Base-by-base conservation (phyloP, 2,797 vertebrate genomes). In the Notolepis coatsorum region DNA sequence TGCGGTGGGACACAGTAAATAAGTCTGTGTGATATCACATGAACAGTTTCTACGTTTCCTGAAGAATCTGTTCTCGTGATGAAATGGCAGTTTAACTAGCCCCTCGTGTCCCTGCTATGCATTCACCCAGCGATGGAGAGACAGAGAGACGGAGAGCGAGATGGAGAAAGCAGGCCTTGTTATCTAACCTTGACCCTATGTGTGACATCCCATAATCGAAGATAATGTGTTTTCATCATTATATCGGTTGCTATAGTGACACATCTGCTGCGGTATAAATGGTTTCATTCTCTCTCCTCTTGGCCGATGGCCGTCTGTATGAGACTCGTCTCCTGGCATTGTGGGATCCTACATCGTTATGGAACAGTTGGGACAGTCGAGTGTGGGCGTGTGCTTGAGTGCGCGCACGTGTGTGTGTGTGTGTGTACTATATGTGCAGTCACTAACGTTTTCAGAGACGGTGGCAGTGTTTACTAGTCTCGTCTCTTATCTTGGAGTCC, bases 211-310 rank as follows among this genome's bases (percentile, higher is more conserved):
- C 78, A 61, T 67, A 74, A 82, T 76, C 68, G 70, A 38, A 47
- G 28, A 68, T 52, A 4, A 72, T 72, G 12, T 86, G 84, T 84
- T 89, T 89, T 66, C 70, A 75, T 78, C 80, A 78, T 77, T 69
- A 65, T 18, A 58, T 46, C 27, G 79, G 86, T 91, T 77, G 88
- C 78, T 90, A 89, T 90, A 88, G 91, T 66, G 79, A 91, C 84
- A 91, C 90, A 92, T 91, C 91, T 92, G 92, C 79, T 78, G 70
- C 7, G 60, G 72, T 72, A 60, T 92, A 84, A 93, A 92, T 85
- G 81, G 77, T 60, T 68, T 82, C 86, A 88, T 91, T 92, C 88
- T 88, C 23, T 28, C 55, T 57, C 56, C 62, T 61, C 57, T 23
- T 71, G 56, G 59, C 70, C 1, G 48, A 54, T n/a, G 55, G 25